Conservation (phyloP, 2,797 vertebrate genomes). For the Pipistrellus kuhlii region DNA sequence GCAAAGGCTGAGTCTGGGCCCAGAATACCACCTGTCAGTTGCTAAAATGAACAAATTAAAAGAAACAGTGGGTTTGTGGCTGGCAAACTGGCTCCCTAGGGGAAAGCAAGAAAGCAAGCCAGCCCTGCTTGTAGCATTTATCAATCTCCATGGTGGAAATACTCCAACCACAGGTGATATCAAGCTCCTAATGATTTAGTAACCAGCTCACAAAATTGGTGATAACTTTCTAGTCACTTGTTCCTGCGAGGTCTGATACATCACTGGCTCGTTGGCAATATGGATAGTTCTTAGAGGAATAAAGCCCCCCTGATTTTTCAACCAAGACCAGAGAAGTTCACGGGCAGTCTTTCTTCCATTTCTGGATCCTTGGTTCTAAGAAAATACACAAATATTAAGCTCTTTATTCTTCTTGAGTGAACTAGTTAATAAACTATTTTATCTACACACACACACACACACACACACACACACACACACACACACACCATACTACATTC, state of each 20-base stretch:
- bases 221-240: background rate
- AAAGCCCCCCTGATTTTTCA: background rate
- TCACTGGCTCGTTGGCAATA: background rate
- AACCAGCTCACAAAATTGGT: constrained; percentile 17
- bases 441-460: background rate
- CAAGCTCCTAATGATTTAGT: background rate
- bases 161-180: background rate
- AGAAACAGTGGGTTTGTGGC: background rate
- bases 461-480: background rate
- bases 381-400: background rate
- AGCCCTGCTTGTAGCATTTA: background rate
- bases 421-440: background rate
- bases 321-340: background rate
- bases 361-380: background rate
- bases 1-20: background rate
- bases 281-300: background rate
- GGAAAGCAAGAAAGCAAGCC: background rate
- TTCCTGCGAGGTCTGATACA: background rate
- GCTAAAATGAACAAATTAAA: background rate
- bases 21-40: background rate
- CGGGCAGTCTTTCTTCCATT: background rate
- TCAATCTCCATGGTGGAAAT: background rate
- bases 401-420: constrained; percentile 25
- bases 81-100: background rate
- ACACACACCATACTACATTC: background rate